Conservation (phyloP, 2,888 invertebrate genomes). For the Drosophila kanekoi region DNA sequence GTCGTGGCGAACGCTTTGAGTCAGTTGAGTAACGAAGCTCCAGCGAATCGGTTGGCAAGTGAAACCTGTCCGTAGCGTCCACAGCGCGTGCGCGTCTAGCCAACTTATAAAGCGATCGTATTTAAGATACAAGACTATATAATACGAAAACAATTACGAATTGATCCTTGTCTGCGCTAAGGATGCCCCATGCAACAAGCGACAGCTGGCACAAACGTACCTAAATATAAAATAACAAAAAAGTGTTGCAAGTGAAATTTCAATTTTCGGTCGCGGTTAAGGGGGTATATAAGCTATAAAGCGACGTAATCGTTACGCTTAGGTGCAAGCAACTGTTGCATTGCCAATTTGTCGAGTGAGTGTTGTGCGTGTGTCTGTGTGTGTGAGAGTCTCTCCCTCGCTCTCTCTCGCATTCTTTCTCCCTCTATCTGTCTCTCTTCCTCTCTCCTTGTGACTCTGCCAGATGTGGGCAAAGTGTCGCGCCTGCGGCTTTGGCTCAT, state of each 20-base stretch:
- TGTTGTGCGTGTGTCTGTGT: conserved; percentile 32
- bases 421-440: conserved; percentile 1
- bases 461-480: conserved; percentile 48
- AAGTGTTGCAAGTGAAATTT: conserved; percentile 45
- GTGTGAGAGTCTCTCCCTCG: conserved; percentile 12
- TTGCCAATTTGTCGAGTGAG: conserved; percentile 65
- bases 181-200: conserved; percentile 10
- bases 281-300: conserved; percentile 9
- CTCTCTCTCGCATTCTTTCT: conserved; percentile 1
- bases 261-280: neutral
- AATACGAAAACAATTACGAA: neutral
- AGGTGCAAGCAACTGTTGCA: conserved; percentile 73
- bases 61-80: conserved; percentile 30
- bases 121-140: neutral
- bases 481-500: conserved; percentile 47
- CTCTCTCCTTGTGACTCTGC: neutral
- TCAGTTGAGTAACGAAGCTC: conserved; percentile 68
- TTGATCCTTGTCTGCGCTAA: conserved; percentile 8
- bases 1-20: conserved; percentile 12
- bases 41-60: conserved; percentile 60
- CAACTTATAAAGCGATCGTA: conserved; percentile 9
- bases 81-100: conserved; percentile 41
- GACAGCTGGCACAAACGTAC: neutral
- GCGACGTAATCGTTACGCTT: conserved; percentile 77
- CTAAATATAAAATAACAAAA: neutral